Conservation (phyloP, 2,113 vertebrate species). For the Hoplias malabaricus region DNA sequence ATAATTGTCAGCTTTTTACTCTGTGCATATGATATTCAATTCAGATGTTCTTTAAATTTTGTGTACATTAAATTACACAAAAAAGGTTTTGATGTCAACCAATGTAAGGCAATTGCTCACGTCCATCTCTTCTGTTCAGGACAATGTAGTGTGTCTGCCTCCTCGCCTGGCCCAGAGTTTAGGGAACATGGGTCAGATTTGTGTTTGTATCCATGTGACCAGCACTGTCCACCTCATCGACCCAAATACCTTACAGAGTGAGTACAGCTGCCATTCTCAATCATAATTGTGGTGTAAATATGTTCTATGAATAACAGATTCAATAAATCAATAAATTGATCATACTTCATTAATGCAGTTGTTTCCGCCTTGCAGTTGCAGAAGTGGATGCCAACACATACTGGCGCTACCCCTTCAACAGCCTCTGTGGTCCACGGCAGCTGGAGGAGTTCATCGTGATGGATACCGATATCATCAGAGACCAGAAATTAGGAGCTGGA, state of each 20-base stretch:
- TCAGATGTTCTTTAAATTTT: too few relatives aligned
- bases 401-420: conserved; percentile 91
- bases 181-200: conserved; percentile 95
- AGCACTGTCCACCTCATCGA: conserved; percentile 93
- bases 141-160: conserved; percentile 93
- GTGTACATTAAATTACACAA: too few relatives aligned
- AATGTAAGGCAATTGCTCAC: too few relatives aligned
- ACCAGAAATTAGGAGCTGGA: conserved; percentile 82
- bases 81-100: too few relatives aligned
- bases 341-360: too few relatives aligned
- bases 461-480: conserved; percentile 80
- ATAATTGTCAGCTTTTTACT: too few relatives aligned
- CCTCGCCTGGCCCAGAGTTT: conserved; percentile 91
- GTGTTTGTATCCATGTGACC: conserved; percentile 89
- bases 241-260: conserved; percentile 90
- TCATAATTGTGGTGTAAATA: too few relatives aligned
- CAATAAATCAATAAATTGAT: too few relatives aligned
- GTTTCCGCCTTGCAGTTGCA: conserved; percentile 81
- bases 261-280: conserved; percentile 57
- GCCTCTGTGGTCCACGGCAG: conserved; percentile 86
- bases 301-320: too few relatives aligned
- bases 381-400: conserved; percentile 90
- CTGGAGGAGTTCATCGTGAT: conserved; percentile 95
- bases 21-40: too few relatives aligned
- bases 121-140: too few relatives aligned